These are phyloP conservation scores for Cheilosia scutellata DNA, from an alignment of 2,888 invertebrate genomes.

Conservation along the genomic window DNA sequence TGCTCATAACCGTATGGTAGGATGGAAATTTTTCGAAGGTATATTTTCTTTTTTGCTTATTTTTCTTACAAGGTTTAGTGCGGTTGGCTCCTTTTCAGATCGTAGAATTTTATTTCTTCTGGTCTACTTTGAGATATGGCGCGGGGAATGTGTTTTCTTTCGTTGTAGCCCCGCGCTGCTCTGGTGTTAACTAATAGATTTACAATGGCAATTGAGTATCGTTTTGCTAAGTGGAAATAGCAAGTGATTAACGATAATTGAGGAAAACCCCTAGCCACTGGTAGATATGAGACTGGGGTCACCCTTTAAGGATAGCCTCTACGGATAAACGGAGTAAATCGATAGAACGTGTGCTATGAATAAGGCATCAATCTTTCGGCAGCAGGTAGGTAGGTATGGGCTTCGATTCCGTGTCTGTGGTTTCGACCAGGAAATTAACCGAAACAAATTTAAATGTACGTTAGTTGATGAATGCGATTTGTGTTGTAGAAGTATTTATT, in stretches of 20 bases:
- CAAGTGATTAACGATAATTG: constrained; percentile 73
- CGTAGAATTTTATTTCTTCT: constrained; percentile 67
- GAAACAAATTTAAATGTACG: constrained; percentile 45
- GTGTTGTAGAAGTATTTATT: not conserved
- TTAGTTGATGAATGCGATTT: constrained; percentile 30
- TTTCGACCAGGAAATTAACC: constrained; percentile 29
- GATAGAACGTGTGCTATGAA: constrained; percentile 55
- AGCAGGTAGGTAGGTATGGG: not conserved
- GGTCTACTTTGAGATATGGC: constrained; percentile 31
- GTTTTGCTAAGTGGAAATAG: constrained; percentile 71
- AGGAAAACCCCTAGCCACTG: constrained; percentile 60
- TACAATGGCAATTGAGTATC: constrained; percentile 74
- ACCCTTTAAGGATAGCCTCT: constrained; percentile 16
- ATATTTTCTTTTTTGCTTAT: constrained; percentile 24
- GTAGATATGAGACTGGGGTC: constrained; percentile 21
- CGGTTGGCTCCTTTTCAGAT: constrained; percentile 57
- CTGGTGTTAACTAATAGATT: constrained; percentile 70
- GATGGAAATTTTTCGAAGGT: constrained; percentile 44
- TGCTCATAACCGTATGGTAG: constrained; percentile 51
- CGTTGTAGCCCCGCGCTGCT: constrained; percentile 1
- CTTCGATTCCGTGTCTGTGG: not conserved
- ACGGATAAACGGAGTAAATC: constrained; percentile 29
- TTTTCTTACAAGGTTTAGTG: not conserved
- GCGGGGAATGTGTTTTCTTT: not conserved
- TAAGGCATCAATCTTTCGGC: constrained; percentile 3